These are phyloP conservation scores for Choristoneura rosaceana DNA, from an alignment of 2,888 invertebrate species.

Conservation along the genomic window DNA sequence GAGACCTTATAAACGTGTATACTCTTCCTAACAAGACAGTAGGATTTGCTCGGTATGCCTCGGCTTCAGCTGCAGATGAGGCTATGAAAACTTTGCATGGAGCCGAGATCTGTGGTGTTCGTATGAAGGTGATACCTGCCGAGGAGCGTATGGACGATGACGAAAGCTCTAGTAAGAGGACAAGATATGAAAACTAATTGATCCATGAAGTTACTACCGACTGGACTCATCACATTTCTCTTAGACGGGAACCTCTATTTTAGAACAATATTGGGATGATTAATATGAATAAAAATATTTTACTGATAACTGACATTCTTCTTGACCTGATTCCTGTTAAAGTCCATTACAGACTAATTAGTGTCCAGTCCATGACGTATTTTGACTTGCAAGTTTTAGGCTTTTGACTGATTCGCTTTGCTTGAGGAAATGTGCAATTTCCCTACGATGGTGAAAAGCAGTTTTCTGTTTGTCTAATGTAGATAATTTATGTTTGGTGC, in stretches of 20 bases:
- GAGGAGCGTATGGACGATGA: constrained; percentile 84
- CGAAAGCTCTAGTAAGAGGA: constrained; percentile 64
- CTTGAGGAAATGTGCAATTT: no score
- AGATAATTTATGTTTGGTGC: background rate
- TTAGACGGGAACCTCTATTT: constrained; percentile 7
- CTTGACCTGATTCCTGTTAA: constrained; percentile 38
- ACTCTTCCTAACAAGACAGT: constrained; percentile 95
- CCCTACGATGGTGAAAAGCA: background rate
- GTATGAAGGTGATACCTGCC: constrained; percentile 95
- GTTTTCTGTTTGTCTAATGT: background rate
- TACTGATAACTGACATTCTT: constrained; percentile 53
- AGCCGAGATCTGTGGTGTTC: constrained; percentile 93
- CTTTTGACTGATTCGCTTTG: background rate
- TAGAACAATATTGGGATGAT: constrained; percentile 40
- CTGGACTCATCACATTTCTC: constrained; percentile 39
- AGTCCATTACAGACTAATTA: constrained; percentile 5
- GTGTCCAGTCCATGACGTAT: constrained; percentile 2
- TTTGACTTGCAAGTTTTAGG: background rate
- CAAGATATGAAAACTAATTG: constrained; percentile 50
- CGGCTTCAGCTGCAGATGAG: constrained; percentile 89
- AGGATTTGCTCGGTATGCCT: constrained; percentile 95
- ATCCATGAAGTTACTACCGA: constrained; percentile 45
- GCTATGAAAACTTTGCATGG: constrained; percentile 91
- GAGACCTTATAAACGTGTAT: constrained; percentile 95
- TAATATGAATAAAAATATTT: constrained; percentile 55